phyloP scores from a whole-genome alignment of 2,113 vertebrate species.

The Sus scrofa region DNA sequence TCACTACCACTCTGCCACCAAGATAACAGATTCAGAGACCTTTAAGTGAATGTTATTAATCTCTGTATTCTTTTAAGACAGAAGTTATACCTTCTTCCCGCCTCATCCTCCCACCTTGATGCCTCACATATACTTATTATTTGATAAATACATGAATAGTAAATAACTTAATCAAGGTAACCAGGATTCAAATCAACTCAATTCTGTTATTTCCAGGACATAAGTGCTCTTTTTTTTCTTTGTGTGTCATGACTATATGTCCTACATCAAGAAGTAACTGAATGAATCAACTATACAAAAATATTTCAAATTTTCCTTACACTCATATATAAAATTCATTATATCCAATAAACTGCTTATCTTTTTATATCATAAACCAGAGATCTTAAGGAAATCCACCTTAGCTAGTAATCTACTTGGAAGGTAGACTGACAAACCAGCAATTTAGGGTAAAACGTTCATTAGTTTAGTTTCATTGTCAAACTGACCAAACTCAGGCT shows the following conservation, averaged over 20 bases:
- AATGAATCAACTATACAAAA: slow-evolving; percentile 26
- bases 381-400: slow-evolving; percentile 35
- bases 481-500: slow-evolving; percentile 40
- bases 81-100: neutral
- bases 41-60: neutral
- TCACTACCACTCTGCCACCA: slow-evolving; percentile 24
- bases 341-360: neutral
- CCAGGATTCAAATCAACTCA: slow-evolving; percentile 35
- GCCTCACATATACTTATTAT: neutral
- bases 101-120: neutral
- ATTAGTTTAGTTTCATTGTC: slow-evolving; percentile 20
- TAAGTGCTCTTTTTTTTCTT: neutral
- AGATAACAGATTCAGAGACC: slow-evolving; percentile 18
- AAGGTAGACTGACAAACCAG: neutral
- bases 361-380: slow-evolving; percentile 59
- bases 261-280: slow-evolving; percentile 22
- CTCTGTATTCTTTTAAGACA: slow-evolving; percentile 38
- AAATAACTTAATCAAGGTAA: slow-evolving; percentile 12
- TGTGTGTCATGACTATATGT: neutral
- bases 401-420: neutral
- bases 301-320: slow-evolving; percentile 46
- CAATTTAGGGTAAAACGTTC: neutral
- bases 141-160: slow-evolving; percentile 32
- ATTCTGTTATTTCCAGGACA: slow-evolving; percentile 12
- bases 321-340: slow-evolving; percentile 5